phyloP scores from a whole-genome alignment of 1,140 invertebrate genomes.

The Panulirus ornatus region DNA sequence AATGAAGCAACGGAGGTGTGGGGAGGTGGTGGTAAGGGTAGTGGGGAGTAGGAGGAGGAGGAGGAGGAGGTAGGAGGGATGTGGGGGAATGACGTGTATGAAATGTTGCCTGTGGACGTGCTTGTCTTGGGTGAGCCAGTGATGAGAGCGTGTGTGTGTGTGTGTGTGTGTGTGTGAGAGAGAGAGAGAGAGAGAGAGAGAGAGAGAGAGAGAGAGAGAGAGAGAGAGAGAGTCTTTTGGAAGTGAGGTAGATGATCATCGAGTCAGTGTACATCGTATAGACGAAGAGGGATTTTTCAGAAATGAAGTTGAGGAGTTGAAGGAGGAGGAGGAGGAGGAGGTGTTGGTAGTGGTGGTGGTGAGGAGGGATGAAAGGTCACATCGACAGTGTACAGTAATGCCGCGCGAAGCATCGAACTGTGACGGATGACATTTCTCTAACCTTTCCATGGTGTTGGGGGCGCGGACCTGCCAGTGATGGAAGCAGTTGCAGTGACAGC shows the following conservation, averaged over 20 bases:
- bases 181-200: conserved; percentile 1
- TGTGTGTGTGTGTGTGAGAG: background rate
- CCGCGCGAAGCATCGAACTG: conserved; percentile 56
- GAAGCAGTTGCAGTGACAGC: background rate
- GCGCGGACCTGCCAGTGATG: conserved; percentile 12
- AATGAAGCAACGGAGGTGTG: too few species aligned
- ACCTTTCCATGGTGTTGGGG: conserved; percentile 51
- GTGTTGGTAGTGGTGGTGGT: conserved; percentile 18
- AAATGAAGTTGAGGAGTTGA: conserved; percentile 5
- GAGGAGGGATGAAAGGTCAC: conserved; percentile 35
- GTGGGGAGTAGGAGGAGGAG: background rate
- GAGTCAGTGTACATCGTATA: background rate
- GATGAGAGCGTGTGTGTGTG: conserved; percentile 13
- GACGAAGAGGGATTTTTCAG: background rate
- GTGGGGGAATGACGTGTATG: background rate
- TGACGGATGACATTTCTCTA: conserved; percentile 69
- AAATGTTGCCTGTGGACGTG: background rate
- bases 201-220: conserved; percentile 42
- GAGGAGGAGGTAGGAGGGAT: background rate
- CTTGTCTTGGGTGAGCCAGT: background rate
- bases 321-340: too few species aligned
- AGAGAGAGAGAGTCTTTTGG: conserved; percentile 2
- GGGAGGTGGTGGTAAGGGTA: too few species aligned
- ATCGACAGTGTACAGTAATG: conserved; percentile 60
- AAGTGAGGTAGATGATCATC: background rate